Conservation (phyloP, 2,113 vertebrate species). For the human region DNA sequence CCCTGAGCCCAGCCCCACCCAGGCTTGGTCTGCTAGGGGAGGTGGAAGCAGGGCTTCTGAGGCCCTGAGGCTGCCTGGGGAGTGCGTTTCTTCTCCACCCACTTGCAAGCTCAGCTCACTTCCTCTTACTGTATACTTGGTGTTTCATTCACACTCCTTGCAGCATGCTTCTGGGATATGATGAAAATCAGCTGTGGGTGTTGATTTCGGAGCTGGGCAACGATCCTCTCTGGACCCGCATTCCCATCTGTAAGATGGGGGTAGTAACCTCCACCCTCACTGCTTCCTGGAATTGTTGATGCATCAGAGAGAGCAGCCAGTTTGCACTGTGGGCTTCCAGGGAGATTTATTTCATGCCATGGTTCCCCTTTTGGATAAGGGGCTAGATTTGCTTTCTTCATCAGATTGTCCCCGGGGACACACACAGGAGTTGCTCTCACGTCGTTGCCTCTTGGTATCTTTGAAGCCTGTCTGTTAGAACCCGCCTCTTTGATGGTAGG, state of each 20-base stretch:
- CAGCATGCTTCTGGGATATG: not conserved
- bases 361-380: not conserved
- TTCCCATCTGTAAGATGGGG: not conserved
- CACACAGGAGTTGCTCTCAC: not conserved
- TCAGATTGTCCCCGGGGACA: not conserved
- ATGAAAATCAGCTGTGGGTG: not conserved
- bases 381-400: not conserved
- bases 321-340: not conserved
- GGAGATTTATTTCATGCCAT: not conserved
- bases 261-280: not conserved
- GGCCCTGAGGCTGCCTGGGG: not conserved
- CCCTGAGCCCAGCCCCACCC: not conserved
- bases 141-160: not conserved
- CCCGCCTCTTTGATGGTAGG: not conserved
- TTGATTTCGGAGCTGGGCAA: not conserved
- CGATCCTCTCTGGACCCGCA: not conserved
- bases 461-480: not conserved
- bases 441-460: not conserved
- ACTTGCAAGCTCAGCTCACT: not conserved
- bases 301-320: not conserved
- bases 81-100: not conserved
- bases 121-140: not conserved
- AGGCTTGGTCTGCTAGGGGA: not conserved
- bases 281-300: not conserved
- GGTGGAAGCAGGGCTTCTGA: not conserved